Evolutionary conservation across 2,797 vertebrate species (phyloP).

Genomic region (Cheirogaleus major): DNA sequence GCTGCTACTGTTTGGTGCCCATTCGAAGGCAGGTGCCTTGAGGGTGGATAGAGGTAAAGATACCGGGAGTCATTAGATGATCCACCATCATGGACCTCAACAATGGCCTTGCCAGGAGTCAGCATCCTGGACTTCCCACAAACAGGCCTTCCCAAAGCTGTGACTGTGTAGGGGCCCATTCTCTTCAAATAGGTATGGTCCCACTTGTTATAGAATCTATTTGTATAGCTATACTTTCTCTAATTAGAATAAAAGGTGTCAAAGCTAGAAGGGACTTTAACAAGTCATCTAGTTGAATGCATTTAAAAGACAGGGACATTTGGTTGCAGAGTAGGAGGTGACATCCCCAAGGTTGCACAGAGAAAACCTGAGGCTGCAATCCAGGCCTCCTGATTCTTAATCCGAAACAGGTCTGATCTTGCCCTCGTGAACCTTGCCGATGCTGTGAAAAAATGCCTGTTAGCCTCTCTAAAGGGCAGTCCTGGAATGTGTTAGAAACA

Average conservation of each 20-base stretch:
- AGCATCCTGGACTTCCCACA: not conserved
- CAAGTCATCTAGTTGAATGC: not conserved
- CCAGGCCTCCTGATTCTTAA: not conserved
- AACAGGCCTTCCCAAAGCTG: not conserved
- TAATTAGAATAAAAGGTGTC: not conserved
- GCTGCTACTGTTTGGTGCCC: not conserved
- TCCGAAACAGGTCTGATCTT: not conserved
- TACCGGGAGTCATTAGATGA: not conserved
- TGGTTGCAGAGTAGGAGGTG: not conserved
- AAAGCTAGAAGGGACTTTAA: not conserved
- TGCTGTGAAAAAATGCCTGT: not conserved
- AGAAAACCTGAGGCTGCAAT: not conserved
- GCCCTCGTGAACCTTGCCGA: not conserved
- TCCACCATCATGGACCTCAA: not conserved
- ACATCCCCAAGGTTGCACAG: not conserved
- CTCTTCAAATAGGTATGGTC: not conserved
- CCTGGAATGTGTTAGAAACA: not conserved
- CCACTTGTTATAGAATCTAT: not conserved
- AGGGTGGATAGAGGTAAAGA: not conserved
- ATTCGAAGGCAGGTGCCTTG: not conserved
- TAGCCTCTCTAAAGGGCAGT: not conserved
- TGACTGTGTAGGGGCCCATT: not conserved
- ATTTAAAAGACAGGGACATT: not conserved
- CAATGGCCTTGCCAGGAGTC: not conserved
- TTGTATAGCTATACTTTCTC: not conserved